Conservation (phyloP, 2,113 vertebrate genomes). For the Thamnaconus septentrionalis region DNA sequence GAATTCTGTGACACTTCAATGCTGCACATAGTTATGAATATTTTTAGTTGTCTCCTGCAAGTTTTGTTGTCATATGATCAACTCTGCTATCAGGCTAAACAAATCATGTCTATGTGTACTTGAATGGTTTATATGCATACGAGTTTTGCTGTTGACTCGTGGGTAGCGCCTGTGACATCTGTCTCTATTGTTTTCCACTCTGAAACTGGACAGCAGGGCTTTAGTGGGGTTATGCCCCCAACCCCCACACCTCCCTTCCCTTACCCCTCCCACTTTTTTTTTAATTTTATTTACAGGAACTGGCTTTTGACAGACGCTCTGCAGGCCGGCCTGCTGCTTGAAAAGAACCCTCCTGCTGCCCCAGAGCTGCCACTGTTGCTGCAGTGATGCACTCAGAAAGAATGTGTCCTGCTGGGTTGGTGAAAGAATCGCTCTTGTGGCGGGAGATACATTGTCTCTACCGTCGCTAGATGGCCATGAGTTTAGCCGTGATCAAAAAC, state of each 20-base stretch:
- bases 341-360: constrained; percentile 46
- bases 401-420: constrained; percentile 63
- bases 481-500: constrained; percentile 59
- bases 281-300: constrained; percentile 46
- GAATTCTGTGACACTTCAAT: no score
- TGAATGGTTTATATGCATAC: no score
- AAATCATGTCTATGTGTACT: no score
- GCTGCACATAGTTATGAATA: no score
- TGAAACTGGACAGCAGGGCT: constrained; percentile 56
- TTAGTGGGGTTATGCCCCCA: constrained; percentile 30
- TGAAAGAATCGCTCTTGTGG: constrained; percentile 60
- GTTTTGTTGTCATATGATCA: no score
- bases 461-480: constrained; percentile 50
- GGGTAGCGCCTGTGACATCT: constrained; percentile 18
- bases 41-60: no score
- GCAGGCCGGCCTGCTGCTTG: constrained; percentile 36
- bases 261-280: no score
- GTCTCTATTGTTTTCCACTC: constrained; percentile 56
- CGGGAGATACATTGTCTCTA: constrained; percentile 53
- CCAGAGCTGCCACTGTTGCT: constrained; percentile 56
- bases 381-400: constrained; percentile 57
- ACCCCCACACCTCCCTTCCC: constrained; percentile 21
- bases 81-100: no score
- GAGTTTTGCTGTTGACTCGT: no score
- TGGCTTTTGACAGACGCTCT: constrained; percentile 59